Evolutionary conservation across 2,797 vertebrate genomes (phyloP), one percentile per base, ranked within the genome.

Genomic region (Danio tinwini): DNA sequence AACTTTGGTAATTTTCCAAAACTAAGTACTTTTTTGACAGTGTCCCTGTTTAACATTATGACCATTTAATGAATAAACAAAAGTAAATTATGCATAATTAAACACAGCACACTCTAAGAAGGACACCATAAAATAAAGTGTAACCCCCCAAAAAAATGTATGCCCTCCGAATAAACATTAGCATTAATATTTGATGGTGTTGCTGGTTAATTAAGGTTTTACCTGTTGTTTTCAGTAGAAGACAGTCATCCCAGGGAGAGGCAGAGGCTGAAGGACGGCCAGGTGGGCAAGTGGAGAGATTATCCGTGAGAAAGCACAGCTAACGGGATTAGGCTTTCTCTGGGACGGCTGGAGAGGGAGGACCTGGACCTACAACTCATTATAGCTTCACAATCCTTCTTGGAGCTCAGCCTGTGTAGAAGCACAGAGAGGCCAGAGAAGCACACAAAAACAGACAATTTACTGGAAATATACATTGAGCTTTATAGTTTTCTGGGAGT

Each of bases 301-400:
- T 89, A 89, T 74, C 61, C 50, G 50, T 47, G 72, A 76, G 62
- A 63, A 85, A 71, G 79, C 81, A 84, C 76, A 75, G 70, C 75
- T 88, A 86, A 89, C 74, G 5, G 79, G 88, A 90, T 90, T 89
- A 88, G 45, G 17, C 47, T 55, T 80, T 84, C 79, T 56, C 65
- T 62, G 44, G 77, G 53, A 84, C 65, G 72, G 79, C 50, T 64
- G 69, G 58, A 77, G 55, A 67, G 45, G 65, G 9, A 77, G 67
- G 45, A 68, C 40, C 71, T 59, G 73, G 47, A 76, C 40, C 49
- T 45, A 56, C 45, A 19, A 7, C n/a, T 76, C 75, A 77, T 84
- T 85, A 78, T 49, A 68, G 49, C 52, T 52, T 37, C 42, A 42
- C n/a, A 80, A 65, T 29, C 40, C 70, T 52, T 70, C 59, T 53